phyloP scores from a whole-genome alignment of 1,140 invertebrate genomes.

The Archegozetes longisetosus region DNA sequence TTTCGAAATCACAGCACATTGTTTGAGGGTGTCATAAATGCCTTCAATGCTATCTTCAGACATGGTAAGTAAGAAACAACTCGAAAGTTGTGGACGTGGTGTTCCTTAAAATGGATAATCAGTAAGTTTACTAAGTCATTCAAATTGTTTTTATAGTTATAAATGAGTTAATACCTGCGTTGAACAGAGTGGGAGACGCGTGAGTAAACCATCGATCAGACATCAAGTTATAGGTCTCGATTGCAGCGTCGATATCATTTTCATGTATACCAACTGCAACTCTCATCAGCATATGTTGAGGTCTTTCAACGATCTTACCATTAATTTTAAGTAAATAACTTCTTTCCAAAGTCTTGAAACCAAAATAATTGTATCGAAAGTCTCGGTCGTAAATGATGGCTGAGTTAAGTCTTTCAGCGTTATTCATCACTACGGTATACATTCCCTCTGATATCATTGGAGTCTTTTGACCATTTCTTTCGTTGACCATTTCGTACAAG shows the following conservation, averaged over 20 bases:
- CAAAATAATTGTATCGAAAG: slow-evolving; percentile 96
- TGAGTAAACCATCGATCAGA: slow-evolving; percentile 96
- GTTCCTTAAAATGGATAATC: slow-evolving; percentile 42
- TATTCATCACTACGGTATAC: slow-evolving; percentile 64
- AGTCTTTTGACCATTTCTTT: slow-evolving; percentile 44
- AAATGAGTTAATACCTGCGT: too few relatives aligned
- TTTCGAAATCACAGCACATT: slow-evolving; percentile 92
- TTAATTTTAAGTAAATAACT: slow-evolving; percentile 90
- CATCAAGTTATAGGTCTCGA: slow-evolving; percentile 91
- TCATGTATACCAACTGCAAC: slow-evolving; percentile 92
- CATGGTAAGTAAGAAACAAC: slow-evolving; percentile 92
- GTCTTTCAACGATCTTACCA: slow-evolving; percentile 83
- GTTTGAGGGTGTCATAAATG: slow-evolving; percentile 86
- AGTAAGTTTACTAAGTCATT: too few relatives aligned
- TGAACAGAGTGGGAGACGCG: slow-evolving; percentile 91
- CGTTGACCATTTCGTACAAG: slow-evolving; percentile 56
- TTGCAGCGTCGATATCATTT: slow-evolving; percentile 76
- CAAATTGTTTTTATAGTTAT: too few relatives aligned
- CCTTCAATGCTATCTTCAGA: slow-evolving; percentile 92
- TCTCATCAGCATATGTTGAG: slow-evolving; percentile 97
- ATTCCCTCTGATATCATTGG: slow-evolving; percentile 75
- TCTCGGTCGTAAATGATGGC: slow-evolving; percentile 94
- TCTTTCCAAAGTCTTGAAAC: slow-evolving; percentile 89
- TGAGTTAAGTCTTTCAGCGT: slow-evolving; percentile 81
- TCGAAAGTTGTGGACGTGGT: slow-evolving; percentile 71